Conservation (phyloP, 30 jellyfish, hydroid and myxozoan genomes). For the Clytia hemisphaerica region DNA sequence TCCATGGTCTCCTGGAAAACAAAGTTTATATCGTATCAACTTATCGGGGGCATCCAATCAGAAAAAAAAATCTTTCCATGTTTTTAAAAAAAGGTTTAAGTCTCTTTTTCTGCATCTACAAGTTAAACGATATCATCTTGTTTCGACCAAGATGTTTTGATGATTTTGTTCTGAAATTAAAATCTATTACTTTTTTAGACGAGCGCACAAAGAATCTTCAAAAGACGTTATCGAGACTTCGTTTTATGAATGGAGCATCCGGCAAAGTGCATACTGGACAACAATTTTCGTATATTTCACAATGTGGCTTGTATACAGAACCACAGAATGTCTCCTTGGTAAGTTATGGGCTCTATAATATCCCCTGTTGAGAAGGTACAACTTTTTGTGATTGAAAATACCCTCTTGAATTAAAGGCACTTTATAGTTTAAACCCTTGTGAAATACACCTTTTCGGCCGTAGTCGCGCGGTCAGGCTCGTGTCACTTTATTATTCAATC, state of each 20-base stretch:
- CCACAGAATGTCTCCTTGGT: constrained; percentile 95
- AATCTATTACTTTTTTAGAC: neutral
- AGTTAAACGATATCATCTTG: no score
- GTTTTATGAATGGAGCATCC: constrained; percentile 68
- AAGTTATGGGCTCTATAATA: constrained; percentile 22
- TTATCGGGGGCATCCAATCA: no score
- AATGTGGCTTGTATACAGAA: constrained; percentile 95
- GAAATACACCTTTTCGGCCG: no score
- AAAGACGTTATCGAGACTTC: constrained; percentile 31
- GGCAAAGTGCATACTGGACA: constrained; percentile 83
- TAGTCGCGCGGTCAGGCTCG: no score
- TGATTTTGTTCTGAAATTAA: no score
- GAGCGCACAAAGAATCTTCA: neutral
- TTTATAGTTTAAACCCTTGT: neutral
- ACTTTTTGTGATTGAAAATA: neutral
- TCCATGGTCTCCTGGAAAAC: no score
- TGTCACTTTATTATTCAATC: no score
- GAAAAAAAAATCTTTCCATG: no score
- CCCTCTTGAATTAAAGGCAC: neutral
- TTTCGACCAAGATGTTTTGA: no score
- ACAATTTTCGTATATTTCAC: constrained; percentile 89
- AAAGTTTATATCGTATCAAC: no score
- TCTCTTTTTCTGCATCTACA: no score
- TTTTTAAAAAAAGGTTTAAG: no score
- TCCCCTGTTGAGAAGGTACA: neutral